Evolutionary conservation across 1,140 invertebrate genomes (phyloP), one percentile per base, ranked within the genome.

Genomic region (Ips nitidus): DNA sequence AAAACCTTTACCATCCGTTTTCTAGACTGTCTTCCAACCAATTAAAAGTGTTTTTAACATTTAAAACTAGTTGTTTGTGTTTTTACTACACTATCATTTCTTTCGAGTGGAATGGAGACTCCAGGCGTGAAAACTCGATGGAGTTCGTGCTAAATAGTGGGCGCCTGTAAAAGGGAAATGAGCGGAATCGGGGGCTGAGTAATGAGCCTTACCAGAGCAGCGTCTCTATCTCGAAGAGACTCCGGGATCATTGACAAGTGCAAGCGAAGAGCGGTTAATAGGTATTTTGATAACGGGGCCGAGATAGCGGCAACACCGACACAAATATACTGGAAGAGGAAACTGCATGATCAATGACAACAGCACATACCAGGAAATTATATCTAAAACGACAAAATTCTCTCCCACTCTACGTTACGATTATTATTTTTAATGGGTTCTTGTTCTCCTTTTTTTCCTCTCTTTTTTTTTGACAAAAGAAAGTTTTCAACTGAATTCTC

Each of bases 311-410:
- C 71, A 43, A 53, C 43, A 70, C 22, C 69, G 43, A 73, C 73
- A 71, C 76, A 78, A 80, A 80, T 80, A 80, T 80, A 80, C 79
- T 80, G 77, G 78, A 80, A 80, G 76, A 75, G 79, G 79, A 80
- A 80, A 79, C 78, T 80, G 77, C 73, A 80, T 80, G 79, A 80
- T 80, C 79, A 80, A 79, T 79, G 79, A 73, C 73, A 75, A 79
- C 74, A 68, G 75, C 73, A 78, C 75, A 77, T 69, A 77, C 72
- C 77, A 77, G 75, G 76, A 77, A 79, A 79, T 77, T 79, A 77
- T 22, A 22, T 78, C 73, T 76, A 56, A 50, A 42, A 38, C 50
- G 57, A 75, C 72, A 72, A 74, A 77, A 76, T 77, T 50, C 45
- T 22, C 22, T 50, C 45, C 45, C 45, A 50, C 45, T 50, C 22